A percentile compares a stretch with the other conserved stretches of the same genome.
Conservation (phyloP, 1,140 invertebrate species). For the Solenopsis invicta region DNA sequence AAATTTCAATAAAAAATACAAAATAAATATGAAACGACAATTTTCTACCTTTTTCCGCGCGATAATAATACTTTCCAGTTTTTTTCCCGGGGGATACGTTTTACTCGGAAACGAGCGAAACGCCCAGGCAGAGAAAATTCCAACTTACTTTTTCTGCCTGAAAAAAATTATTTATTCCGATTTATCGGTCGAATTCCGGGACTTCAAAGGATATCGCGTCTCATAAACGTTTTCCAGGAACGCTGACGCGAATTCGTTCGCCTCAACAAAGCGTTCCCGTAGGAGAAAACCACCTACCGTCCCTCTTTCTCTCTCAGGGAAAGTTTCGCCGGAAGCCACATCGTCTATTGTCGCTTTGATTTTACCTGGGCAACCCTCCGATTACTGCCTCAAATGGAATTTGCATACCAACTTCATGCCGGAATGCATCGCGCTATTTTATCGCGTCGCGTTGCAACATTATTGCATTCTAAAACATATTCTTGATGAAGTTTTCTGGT, state of each 20-base stretch:
- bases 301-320: conserved; percentile 11
- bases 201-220: conserved; percentile 30
- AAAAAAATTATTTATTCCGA: conserved; percentile 62
- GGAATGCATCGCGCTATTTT: conserved; percentile 10
- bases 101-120: conserved; percentile 27
- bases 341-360: conserved; percentile 57
- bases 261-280: conserved; percentile 18
- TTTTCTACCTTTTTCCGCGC: conserved; percentile 2
- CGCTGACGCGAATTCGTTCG: conserved; percentile 10
- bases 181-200: conserved; percentile 35
- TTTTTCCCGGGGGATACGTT: not conserved
- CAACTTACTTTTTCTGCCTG: not conserved
- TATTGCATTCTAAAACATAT: conserved; percentile 31
- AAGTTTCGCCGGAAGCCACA: conserved; percentile 49
- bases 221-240: conserved; percentile 35
- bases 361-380: conserved; percentile 38
- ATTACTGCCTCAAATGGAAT: conserved; percentile 54
- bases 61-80: conserved; percentile 21
- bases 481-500: not conserved
- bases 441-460: conserved; percentile 8
- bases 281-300: not conserved
- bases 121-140: not conserved
- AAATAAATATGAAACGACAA: not conserved
- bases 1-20: not conserved
- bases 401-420: conserved; percentile 51